phyloP scores from a whole-genome alignment of 2,113 vertebrate species.

The Halichoeres trimaculatus region DNA sequence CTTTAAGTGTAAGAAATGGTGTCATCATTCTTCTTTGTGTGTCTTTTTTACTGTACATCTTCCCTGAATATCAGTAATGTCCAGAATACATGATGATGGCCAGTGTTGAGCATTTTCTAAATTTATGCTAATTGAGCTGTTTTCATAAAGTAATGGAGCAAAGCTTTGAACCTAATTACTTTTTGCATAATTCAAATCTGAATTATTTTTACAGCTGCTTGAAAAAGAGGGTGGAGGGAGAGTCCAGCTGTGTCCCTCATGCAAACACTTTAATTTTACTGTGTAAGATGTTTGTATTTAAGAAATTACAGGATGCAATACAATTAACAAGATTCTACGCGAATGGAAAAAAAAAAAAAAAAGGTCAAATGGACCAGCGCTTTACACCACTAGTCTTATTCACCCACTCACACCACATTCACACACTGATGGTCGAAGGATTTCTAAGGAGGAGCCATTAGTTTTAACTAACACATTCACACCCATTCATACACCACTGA shows the following conservation, averaged over 20 bases:
- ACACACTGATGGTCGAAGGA: no score
- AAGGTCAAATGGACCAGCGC: no score
- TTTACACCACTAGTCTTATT: no score
- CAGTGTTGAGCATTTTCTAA: not conserved
- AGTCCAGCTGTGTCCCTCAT: conserved; percentile 30
- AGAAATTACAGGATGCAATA: conserved; percentile 14
- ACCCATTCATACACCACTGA: no score
- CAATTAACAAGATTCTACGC: not conserved
- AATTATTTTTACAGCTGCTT: conserved; percentile 13
- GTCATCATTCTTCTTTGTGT: not conserved
- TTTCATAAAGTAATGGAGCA: not conserved
- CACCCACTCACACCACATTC: no score
- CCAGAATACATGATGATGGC: not conserved
- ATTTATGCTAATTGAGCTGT: not conserved
- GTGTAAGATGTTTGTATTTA: not conserved
- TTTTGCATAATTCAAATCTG: conserved; percentile 3
- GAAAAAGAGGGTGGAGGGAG: not conserved
- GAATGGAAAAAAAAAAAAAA: no score
- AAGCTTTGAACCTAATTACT: conserved; percentile 10
- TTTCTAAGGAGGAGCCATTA: no score
- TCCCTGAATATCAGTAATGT: not conserved
- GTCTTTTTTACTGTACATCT: not conserved
- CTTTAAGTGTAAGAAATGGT: not conserved
- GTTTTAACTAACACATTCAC: no score
- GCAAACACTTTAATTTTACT: conserved; percentile 21